phyloP scores from a whole-genome alignment of 92 coral and sea anemone species.

The Bergia puertoricense region DNA sequence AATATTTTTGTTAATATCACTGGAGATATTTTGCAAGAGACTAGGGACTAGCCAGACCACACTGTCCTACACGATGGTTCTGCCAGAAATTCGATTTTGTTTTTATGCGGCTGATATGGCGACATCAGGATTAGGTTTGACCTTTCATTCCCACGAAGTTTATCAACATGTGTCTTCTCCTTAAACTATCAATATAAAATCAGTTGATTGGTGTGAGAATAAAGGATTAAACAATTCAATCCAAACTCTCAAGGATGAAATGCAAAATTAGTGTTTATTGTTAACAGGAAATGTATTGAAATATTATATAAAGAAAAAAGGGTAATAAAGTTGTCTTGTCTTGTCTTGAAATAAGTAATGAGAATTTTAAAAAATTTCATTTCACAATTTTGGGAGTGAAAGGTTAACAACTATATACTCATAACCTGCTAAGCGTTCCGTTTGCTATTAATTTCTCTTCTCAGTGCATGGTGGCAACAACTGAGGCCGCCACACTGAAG shows the following conservation, averaged over 20 bases:
- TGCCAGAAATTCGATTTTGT: neutral
- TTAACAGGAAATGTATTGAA: neutral
- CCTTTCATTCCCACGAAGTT: too few species aligned
- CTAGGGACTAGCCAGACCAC: neutral
- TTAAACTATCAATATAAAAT: too few species aligned
- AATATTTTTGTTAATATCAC: too few species aligned
- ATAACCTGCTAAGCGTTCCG: neutral
- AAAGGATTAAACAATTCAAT: neutral
- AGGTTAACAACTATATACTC: neutral
- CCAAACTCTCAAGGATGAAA: neutral
- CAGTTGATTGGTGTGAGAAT: neutral
- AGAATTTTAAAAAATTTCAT: too few species aligned
- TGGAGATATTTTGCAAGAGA: too few species aligned
- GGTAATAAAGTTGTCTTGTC: too few species aligned
- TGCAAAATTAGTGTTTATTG: neutral
- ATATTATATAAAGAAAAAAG: too few species aligned
- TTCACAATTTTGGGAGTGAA: too few species aligned
- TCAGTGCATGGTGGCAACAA: constrained; percentile 82
- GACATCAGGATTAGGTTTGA: too few species aligned
- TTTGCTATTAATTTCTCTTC: neutral
- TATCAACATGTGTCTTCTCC: too few species aligned
- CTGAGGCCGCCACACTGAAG: constrained; percentile 83
- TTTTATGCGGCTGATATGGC: too few species aligned
- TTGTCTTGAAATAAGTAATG: neutral
- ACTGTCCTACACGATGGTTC: neutral